Base-by-base conservation (phyloP, 1,140 invertebrate species). In the Drosophila neocordata region DNA sequence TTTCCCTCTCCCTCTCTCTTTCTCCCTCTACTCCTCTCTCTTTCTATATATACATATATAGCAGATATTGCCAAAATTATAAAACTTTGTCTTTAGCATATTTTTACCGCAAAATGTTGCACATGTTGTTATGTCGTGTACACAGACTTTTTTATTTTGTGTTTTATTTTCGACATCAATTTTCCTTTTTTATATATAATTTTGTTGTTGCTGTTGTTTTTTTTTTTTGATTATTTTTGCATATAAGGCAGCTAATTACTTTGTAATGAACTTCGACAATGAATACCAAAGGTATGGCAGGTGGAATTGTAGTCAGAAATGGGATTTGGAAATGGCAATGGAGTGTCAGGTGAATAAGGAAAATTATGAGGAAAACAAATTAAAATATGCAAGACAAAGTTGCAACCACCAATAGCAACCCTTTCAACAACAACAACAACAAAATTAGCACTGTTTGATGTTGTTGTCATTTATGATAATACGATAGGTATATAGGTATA, bases 241-340 rank as follows among this genome's bases (percentile, higher is more conserved):
- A 81, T 81, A 77, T 81, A 69, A 69, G 74, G 65, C 67, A 51
- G 79, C 76, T 88, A 88, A 88, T 88, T 88, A 88, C 84, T 88
- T 89, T 83, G 83, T 83, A 88, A 88, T 88, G 83, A 88, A 88
- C 79, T 89, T 88, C 75, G 76, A 83, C 83, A 88, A 88, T 48
- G 60, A 81, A 61, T 34, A 60, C 41, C 37, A 8, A 34, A 22
- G 5, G 53, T 31, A 1, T 13, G 5, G 52, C 11, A 60, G 12
- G 63, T 15, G 4, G 12, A 34, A 27, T 24, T 24, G 34, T 22
- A 41, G 35, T 22, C 27, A 31, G 7, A 24, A 24, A 24, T 2
- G 4, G 4, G 4, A 31, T 24, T 24, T 4, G 24, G 24, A 6
- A 31, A 31, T 31, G 27, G 27, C 34, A 1, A 24, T 13, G 52